phyloP scores from a whole-genome alignment of 1,140 invertebrate species.

The Drosophila paulistorum region DNA sequence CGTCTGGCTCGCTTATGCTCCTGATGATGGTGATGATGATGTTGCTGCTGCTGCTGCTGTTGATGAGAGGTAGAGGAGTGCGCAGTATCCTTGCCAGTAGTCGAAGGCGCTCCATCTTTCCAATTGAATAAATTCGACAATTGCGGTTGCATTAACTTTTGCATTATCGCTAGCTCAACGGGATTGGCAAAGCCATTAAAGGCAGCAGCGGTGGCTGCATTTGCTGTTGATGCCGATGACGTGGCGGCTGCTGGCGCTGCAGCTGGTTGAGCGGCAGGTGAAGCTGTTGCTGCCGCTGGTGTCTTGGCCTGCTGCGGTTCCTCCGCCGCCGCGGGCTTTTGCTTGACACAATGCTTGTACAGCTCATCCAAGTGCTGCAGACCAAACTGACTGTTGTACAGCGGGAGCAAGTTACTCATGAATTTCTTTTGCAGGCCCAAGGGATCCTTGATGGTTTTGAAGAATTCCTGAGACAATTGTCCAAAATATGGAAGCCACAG shows the following conservation, averaged over 20 bases:
- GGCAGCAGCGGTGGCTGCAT: constrained; percentile 30
- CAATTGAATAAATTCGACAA: constrained; percentile 49
- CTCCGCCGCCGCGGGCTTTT: constrained; percentile 48
- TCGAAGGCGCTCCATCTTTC: constrained; percentile 23
- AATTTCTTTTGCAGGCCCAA: constrained; percentile 67
- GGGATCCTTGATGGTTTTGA: constrained; percentile 84
- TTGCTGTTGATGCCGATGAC: constrained; percentile 11
- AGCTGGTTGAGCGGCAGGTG: background rate
- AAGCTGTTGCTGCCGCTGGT: constrained; percentile 19
- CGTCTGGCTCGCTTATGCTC: constrained; percentile 64
- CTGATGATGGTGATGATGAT: constrained; percentile 61
- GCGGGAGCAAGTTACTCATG: constrained; percentile 62
- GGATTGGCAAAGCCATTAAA: constrained; percentile 84
- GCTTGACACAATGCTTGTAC: constrained; percentile 73
- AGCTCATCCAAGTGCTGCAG: constrained; percentile 74
- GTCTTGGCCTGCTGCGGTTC: constrained; percentile 37
- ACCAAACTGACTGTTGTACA: constrained; percentile 69
- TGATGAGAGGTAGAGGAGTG: constrained; percentile 60
- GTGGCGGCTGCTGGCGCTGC: constrained; percentile 13
- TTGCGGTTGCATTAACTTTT: constrained; percentile 84
- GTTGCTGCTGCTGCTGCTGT: constrained; percentile 55
- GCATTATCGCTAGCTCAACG: constrained; percentile 87
- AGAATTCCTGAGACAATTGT: constrained; percentile 85
- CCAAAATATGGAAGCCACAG: constrained; percentile 88
- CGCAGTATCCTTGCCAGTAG: constrained; percentile 28